Evolutionary conservation across 2,113 vertebrate genomes (phyloP).

Genomic region (Cryptotis parvus): DNA sequence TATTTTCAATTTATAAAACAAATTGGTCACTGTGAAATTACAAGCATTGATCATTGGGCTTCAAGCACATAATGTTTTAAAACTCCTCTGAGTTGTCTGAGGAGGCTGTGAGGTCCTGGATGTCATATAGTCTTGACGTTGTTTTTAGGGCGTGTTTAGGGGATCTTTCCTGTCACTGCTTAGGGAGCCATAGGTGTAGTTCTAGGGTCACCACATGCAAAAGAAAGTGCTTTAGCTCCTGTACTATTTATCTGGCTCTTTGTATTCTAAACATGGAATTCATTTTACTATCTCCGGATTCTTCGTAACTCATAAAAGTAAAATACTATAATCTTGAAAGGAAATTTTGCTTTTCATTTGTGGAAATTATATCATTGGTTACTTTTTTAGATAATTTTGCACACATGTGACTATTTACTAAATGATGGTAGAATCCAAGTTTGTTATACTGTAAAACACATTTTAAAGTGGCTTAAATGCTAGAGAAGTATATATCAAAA

Average conservation of each 20-base stretch:
- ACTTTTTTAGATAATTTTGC: not conserved
- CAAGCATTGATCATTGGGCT: no score
- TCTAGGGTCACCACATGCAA: not conserved
- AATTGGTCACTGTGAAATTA: no score
- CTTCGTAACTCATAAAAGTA: not conserved
- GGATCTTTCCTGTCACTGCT: no score
- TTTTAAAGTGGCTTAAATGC: not conserved
- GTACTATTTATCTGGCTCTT: no score
- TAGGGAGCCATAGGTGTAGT: no score
- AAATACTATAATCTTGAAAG: slow-evolving; percentile 19
- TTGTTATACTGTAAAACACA: not conserved
- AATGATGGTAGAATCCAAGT: not conserved
- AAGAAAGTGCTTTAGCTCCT: not conserved
- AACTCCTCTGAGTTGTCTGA: no score
- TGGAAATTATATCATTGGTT: not conserved
- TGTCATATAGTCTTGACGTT: no score
- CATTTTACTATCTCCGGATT: not conserved
- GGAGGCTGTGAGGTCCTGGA: no score
- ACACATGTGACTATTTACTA: not conserved
- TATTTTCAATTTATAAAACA: no score
- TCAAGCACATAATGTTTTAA: no score
- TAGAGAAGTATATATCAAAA: slow-evolving; percentile 43
- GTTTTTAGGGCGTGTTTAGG: no score
- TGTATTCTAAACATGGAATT: slow-evolving; percentile 8
- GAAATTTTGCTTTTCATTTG: slow-evolving; percentile 15